Conservation (phyloP, 2,113 vertebrate species). For the Elaphurus davidianus region DNA sequence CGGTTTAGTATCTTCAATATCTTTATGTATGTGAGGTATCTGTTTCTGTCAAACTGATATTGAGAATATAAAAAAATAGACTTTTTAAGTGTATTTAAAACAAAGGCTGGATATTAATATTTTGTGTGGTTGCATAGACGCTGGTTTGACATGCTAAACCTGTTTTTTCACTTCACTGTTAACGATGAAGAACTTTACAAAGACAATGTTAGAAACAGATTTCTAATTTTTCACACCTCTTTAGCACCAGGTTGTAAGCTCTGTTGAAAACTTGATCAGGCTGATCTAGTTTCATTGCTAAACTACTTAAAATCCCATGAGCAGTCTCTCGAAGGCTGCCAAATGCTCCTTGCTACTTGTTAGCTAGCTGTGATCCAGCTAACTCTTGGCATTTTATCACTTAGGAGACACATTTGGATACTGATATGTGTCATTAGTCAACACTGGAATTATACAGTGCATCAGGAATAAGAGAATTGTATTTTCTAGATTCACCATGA, state of each 20-base stretch:
- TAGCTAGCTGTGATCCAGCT: conserved; percentile 22
- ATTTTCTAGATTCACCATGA: background rate
- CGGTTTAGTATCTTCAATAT: background rate
- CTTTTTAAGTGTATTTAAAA: background rate
- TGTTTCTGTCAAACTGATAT: background rate
- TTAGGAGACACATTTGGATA: background rate
- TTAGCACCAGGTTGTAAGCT: conserved; percentile 39
- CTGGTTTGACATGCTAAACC: background rate
- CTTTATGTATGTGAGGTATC: background rate
- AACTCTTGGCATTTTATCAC: conserved; percentile 39
- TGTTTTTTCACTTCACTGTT: conserved; percentile 28
- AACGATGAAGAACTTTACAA: conserved; percentile 21
- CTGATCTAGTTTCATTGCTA: conserved; percentile 60
- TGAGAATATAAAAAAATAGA: background rate
- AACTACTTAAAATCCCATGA: background rate
- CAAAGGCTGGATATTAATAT: background rate
- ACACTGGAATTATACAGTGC: background rate
- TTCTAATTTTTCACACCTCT: conserved; percentile 59
- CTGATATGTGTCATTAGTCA: background rate
- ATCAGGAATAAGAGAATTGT: background rate
- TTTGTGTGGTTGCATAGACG: background rate
- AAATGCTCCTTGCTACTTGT: background rate
- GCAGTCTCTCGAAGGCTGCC: background rate
- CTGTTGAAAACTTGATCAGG: conserved; percentile 44
- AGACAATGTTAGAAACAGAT: conserved; percentile 40